These are phyloP conservation scores for Mesocricetus auratus DNA, from an alignment of 2,113 vertebrate species.

Conservation along the genomic window DNA sequence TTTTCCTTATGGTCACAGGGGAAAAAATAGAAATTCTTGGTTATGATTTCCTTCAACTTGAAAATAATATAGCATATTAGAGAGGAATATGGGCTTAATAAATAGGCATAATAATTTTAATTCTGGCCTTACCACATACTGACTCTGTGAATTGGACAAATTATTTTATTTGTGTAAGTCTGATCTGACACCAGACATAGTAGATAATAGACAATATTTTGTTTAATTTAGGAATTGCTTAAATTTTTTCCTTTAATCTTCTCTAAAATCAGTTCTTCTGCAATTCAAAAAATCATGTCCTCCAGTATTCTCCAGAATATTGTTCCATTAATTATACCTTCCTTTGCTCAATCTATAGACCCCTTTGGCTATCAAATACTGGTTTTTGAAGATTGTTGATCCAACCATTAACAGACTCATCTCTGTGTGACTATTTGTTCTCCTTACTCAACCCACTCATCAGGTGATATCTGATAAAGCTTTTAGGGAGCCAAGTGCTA, in stretches of 20 bases:
- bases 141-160: conserved; percentile 9
- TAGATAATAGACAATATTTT: conserved; percentile 43
- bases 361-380: not conserved
- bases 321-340: not conserved
- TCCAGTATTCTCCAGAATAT: not conserved
- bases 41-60: conserved; percentile 52
- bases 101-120: conserved; percentile 23
- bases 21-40: conserved; percentile 22
- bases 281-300: not conserved
- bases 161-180: conserved; percentile 46
- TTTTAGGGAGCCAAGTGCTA: not conserved
- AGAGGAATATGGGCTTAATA: conserved; percentile 21
- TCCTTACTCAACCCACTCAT: not conserved
- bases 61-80: conserved; percentile 43
- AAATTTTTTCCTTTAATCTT: not conserved
- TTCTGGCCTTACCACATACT: conserved; percentile 27
- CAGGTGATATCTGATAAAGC: not conserved
- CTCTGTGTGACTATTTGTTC: not conserved
- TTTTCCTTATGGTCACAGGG: conserved; percentile 17
- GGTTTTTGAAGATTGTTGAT: not conserved
- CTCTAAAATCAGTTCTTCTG: not conserved
- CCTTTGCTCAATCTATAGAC: conserved; percentile 34
- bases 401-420: not conserved
- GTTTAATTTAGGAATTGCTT: conserved; percentile 41
- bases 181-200: not conserved